Base-by-base conservation (phyloP, 2,113 vertebrate genomes). In the Tyrannus savana region DNA sequence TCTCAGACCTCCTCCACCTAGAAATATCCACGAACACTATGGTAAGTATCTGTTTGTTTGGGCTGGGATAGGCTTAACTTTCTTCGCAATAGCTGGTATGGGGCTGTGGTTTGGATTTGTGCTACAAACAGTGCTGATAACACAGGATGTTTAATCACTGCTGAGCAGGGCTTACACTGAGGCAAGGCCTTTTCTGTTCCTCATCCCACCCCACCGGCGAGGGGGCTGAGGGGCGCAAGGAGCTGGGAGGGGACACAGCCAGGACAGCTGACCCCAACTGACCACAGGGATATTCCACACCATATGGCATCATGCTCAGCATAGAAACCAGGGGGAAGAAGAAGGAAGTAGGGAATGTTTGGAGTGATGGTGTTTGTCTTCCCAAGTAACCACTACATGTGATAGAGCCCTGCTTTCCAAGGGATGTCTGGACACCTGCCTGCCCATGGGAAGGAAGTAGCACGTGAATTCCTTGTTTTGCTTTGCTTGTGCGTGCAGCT, bases 341-440 rank as follows among this genome's bases (percentile, higher is more conserved):
- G 33, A 16, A 19, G 42, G 33, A 89, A 59, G 6, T 16, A 5
- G 7, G 23, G 18, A 10, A 74, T 13, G 5, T 50, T 44, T 1
- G 1, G 27, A 58, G 35, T 23, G 31, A 50, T 27, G 13, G 6
- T 2, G 0, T 60, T 60, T 87, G 39, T 46, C 46, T 60, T 82
- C 27, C 33, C 39, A 60, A 33, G 22, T 74, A 31, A 58, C 37
- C 4, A 4, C 7, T 52, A 46, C 2, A 0, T 1, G 1, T 52
- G 44, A 35, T 59, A 39, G 24, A 52, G 28, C 46, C 33, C 9
- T 31, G 69, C 39, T 53, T 28, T 52, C 53, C n/a, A 21, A 28
- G 23, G 23, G 28, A 14, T n/a, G 24, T 49, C 75, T 46, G 52
- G 73, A 33, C 22, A 42, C 30, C 49, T 69, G 35, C 35, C 42